phyloP scores from a whole-genome alignment of 2,113 vertebrate species.

The Chlamydotis undulata region DNA sequence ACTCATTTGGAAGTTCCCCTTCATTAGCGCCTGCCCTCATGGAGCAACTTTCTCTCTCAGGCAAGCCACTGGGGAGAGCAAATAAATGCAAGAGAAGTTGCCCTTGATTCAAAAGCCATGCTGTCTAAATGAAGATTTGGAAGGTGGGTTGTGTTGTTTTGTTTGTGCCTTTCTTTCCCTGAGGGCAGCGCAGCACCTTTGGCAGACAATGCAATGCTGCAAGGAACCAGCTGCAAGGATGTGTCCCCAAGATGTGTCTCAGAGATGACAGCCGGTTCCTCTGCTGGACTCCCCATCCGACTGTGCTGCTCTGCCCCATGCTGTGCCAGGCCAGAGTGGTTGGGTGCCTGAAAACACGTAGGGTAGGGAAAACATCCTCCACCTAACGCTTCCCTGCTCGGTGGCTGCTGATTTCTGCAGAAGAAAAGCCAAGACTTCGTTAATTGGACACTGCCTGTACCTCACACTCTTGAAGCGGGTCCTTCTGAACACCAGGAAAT shows the following conservation, averaged over 20 bases:
- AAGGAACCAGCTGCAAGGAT: neutral
- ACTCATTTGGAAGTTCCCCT: neutral
- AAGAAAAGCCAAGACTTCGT: neutral
- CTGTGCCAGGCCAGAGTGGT: neutral
- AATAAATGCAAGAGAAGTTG: neutral
- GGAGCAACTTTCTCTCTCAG: neutral
- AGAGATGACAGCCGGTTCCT: neutral
- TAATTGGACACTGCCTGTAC: neutral
- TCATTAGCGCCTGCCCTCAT: neutral
- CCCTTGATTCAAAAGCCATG: neutral
- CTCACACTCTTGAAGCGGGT: neutral
- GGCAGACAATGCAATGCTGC: neutral
- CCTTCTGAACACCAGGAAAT: neutral
- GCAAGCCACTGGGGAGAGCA: neutral
- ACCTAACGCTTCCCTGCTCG: neutral
- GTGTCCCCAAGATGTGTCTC: neutral
- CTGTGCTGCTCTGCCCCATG: neutral
- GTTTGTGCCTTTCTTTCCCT: neutral
- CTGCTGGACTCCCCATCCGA: fast-evolving
- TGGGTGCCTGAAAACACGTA: neutral
- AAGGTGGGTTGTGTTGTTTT: neutral
- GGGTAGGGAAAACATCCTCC: neutral
- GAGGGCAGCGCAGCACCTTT: neutral
- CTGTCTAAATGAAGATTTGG: neutral
- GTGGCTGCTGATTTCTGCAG: neutral